Evolutionary conservation across 2,113 vertebrate genomes (phyloP).

Genomic region (Stegastes partitus): DNA sequence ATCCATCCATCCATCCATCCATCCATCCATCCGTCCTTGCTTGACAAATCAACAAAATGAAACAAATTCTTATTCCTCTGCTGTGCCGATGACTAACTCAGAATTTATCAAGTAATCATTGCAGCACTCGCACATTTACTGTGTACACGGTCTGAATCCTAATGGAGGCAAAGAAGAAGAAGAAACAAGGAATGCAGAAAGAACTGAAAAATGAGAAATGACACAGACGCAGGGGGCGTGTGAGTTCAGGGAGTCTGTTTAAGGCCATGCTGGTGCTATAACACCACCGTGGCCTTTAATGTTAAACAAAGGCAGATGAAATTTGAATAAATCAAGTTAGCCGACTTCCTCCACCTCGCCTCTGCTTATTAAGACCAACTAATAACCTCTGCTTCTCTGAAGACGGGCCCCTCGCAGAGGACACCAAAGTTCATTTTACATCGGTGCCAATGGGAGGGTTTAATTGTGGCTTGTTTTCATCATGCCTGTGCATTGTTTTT

Average conservation of each 20-base stretch:
- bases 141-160: neutral
- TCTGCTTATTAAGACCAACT: neutral
- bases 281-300: conserved; percentile 26
- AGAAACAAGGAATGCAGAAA: conserved; percentile 1
- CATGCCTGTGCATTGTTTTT: conserved; percentile 6
- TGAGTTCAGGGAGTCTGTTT: conserved; percentile 44
- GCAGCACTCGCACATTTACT: neutral
- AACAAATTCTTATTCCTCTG: no score
- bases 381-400: conserved; percentile 33
- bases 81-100: no score
- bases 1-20: no score
- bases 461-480: conserved; percentile 51
- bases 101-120: neutral
- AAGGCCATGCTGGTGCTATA: conserved; percentile 5
- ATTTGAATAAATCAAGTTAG: conserved; percentile 42
- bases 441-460: conserved; percentile 18
- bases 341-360: conserved; percentile 20
- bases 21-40: no score
- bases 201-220: conserved; percentile 17
- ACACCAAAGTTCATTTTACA: conserved; percentile 16
- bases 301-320: conserved; percentile 52
- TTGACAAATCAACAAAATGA: no score
- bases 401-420: neutral
- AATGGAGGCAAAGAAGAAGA: neutral
- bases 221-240: conserved; percentile 1